Conservation (phyloP, 2,888 invertebrate genomes). For the Andrena minutula region DNA sequence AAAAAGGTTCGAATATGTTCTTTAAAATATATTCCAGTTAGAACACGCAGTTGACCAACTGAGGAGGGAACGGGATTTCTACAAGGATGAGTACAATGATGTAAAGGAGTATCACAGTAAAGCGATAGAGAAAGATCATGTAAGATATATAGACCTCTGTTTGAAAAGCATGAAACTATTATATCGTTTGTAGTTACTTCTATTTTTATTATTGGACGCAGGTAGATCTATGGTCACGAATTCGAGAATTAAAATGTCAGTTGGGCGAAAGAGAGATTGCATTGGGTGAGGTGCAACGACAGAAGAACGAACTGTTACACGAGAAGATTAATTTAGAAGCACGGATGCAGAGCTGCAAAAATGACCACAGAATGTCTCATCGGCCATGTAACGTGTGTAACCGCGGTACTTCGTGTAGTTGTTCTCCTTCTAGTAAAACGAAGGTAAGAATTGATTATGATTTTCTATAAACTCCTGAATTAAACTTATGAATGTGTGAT, state of each 20-base stretch:
- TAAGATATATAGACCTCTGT: constrained; percentile 66
- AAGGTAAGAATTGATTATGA: constrained; percentile 60
- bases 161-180: constrained; percentile 12
- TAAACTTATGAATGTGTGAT: neutral
- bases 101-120: constrained; percentile 83
- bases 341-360: constrained; percentile 80
- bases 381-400: constrained; percentile 73
- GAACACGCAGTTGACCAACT: constrained; percentile 80
- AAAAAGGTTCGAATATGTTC: constrained; percentile 5
- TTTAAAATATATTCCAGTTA: constrained; percentile 65
- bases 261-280: constrained; percentile 84
- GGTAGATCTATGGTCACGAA: constrained; percentile 71
- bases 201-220: constrained; percentile 35
- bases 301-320: constrained; percentile 83
- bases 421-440: constrained; percentile 59
- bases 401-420: constrained; percentile 63
- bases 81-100: constrained; percentile 85
- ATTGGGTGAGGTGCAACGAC: constrained; percentile 83
- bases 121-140: constrained; percentile 79
- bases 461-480: neutral
- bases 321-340: constrained; percentile 85
- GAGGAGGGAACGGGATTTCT: constrained; percentile 86
- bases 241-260: constrained; percentile 79
- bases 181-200: neutral
- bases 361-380: constrained; percentile 68